Base-by-base conservation (phyloP, 2,888 invertebrate genomes). In the Pseudococcus longispinus region DNA sequence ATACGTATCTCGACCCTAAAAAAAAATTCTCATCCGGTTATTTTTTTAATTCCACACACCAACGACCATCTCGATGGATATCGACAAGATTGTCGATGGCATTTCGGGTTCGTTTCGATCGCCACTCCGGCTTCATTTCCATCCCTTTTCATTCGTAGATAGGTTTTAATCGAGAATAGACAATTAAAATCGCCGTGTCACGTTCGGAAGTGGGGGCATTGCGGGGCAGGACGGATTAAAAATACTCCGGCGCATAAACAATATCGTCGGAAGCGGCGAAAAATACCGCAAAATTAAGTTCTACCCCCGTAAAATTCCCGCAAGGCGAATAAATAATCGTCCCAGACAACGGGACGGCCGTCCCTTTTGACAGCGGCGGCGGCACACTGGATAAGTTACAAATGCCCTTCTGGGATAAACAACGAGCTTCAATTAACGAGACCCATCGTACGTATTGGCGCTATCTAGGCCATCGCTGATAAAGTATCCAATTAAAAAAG, bases 401-500 rank as follows among this genome's bases (percentile, higher is more conserved):
- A 86, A 86, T 77, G 32, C 86, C 55, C 86, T 86, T 86, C 80
- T 32, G 86, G 77, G 86, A 86, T 86, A 77, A 86, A 86, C 86
- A 86, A 86, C 86, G 86, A 86, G 86, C 77, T 86, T 86, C 86
- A 86, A 86, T 86, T 86, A 86, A 86, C 80, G 86, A 77, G 80
- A 77, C 51, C 80, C 80, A 32, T 32, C 55, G 77, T 80, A 80
- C 80, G 77, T 80, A 80, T 51, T 80, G 86, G 86, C 86, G 77
- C 77, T 80, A 86, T 86, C 77, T 77, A 80, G 86, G 51, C 86
- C 86, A 86, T 86, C 77, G 18, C 77, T 80, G 80, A 86, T 77
- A 86, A 80, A 86, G 86, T 86, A 55, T 86, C 86, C 86, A 86
- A 86, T 86, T 86, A 86, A 86, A 86, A 86, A 86, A 85, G 85